Evolutionary conservation across 2,113 vertebrate genomes (phyloP).

Genomic region (Bettongia penicillata): DNA sequence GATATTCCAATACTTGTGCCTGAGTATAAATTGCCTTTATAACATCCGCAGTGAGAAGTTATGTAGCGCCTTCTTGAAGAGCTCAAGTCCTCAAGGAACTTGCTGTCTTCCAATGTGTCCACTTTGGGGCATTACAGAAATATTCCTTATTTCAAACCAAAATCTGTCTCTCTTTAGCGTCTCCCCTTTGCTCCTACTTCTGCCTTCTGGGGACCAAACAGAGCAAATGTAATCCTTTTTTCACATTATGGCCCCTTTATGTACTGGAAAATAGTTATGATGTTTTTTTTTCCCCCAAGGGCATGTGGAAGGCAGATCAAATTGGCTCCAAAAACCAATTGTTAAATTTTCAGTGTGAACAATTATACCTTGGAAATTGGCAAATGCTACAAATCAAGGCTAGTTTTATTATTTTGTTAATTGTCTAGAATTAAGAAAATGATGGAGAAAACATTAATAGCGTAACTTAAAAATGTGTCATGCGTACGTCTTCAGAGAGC

Average conservation of each 20-base stretch:
- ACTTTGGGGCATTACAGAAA: not conserved
- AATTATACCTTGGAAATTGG: not conserved
- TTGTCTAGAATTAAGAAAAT: not conserved
- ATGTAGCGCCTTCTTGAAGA: not conserved
- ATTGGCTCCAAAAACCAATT: not conserved
- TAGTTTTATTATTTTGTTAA: not conserved
- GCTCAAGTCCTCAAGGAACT: not conserved
- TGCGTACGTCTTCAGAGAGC: not conserved
- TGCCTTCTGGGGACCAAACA: not conserved
- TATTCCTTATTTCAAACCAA: not conserved
- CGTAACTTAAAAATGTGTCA: not conserved
- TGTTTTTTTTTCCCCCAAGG: too few relatives aligned
- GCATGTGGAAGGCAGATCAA: not conserved
- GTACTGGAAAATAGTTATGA: not conserved
- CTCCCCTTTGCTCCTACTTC: not conserved
- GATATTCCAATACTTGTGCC: not conserved
- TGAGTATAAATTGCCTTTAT: not conserved
- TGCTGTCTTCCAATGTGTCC: not conserved
- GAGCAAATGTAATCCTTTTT: not conserved
- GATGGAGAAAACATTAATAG: not conserved
- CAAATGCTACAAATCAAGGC: not conserved
- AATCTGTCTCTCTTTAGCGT: not conserved
- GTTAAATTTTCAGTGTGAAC: not conserved
- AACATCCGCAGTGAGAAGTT: not conserved
- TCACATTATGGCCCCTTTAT: not conserved